Evolutionary conservation across 2,888 invertebrate genomes (phyloP).

Genomic region (Cenopis cana): DNA sequence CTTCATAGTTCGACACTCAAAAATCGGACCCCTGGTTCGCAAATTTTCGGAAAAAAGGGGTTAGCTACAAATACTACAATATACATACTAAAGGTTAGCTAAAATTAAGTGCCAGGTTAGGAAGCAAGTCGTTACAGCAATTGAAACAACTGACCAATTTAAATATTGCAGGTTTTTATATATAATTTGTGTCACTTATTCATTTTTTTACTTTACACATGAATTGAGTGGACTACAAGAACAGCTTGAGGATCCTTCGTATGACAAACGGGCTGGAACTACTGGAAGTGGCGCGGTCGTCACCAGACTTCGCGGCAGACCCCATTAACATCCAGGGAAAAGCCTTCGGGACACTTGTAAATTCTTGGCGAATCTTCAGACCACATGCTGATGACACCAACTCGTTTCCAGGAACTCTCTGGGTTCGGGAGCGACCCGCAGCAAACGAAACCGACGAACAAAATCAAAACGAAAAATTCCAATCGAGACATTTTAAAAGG

Average conservation of each 20-base stretch:
- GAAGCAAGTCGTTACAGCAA: neutral
- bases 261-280: neutral
- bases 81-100: too few species aligned
- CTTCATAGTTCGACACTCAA: too few species aligned
- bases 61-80: too few species aligned
- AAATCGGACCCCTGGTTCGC: too few species aligned
- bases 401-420: slow-evolving; percentile 33
- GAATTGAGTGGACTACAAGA: neutral
- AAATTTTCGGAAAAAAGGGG: too few species aligned
- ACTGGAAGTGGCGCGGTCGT: slow-evolving; percentile 45
- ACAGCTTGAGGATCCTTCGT: neutral
- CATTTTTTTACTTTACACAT: neutral
- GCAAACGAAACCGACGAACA: slow-evolving; percentile 8
- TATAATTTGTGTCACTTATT: slow-evolving; percentile 1
- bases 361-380: slow-evolving; percentile 64
- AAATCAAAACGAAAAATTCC: neutral
- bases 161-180: neutral
- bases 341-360: slow-evolving; percentile 60
- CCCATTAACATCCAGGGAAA: slow-evolving; percentile 59
- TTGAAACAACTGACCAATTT: neutral
- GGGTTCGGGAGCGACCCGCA: slow-evolving; percentile 6
- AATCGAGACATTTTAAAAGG: slow-evolving; percentile 24
- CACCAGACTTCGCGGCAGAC: slow-evolving; percentile 75
- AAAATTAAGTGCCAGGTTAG: too few species aligned
- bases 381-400: slow-evolving; percentile 54